Conservation (phyloP, 2,797 vertebrate species). For the Phyllotis vaccarum region DNA sequence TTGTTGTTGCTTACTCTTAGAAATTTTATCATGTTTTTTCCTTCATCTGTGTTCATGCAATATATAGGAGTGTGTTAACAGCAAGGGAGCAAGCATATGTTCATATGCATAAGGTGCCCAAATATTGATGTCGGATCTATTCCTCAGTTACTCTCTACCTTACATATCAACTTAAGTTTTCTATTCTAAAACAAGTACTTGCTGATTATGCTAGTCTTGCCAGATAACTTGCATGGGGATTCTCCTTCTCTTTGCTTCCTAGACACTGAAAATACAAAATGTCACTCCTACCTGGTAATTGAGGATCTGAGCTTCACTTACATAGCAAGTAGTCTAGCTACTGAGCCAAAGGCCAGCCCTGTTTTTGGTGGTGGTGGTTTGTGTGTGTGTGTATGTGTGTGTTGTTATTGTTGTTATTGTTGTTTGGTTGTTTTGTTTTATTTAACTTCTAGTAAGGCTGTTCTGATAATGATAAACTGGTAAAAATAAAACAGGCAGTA, state of each 20-base stretch:
- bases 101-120: neutral
- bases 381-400: neutral
- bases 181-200: neutral
- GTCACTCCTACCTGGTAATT: neutral
- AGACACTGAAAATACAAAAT: neutral
- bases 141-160: neutral
- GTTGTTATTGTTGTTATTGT: neutral
- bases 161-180: neutral
- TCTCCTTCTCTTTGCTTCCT: neutral
- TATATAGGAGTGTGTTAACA: too few species aligned
- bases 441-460: neutral
- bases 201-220: neutral
- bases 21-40: neutral
- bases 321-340: neutral
- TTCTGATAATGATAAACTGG: neutral
- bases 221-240: too few species aligned
- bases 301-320: neutral
- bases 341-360: too few species aligned
- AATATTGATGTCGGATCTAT: neutral
- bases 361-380: neutral
- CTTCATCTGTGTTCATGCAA: neutral
- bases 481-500: neutral
- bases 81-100: neutral
- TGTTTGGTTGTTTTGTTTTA: neutral
- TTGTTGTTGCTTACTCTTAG: neutral